Evolutionary conservation across 2,113 vertebrate species (phyloP), one percentile per base, ranked within the genome.

Genomic region (Phaethornis superciliosus): DNA sequence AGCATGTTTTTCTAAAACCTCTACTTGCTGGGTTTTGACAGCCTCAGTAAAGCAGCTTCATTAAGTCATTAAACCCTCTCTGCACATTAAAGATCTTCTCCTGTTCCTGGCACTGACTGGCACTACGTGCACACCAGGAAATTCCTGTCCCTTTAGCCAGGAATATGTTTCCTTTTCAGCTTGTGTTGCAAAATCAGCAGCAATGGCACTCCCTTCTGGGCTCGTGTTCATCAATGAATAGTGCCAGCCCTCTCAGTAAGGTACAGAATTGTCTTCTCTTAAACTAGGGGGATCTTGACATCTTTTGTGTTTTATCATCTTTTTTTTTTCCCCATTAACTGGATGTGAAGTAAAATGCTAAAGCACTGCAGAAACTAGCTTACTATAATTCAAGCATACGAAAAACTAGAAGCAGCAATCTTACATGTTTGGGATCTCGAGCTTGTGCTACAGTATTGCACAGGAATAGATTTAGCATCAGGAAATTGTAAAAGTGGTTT

Each of bases 31-130:
- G 1, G 4, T 89, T 89, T 72, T 80, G 58, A 77, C 52, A 64
- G 62, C 75, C 88, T 80, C 71, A 70, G 63, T 74, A 35, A 28
- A 91, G 64, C 67, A 91, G 59, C 64, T 77, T 95, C 88, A 94
- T 83, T 60, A 93, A 90, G 47, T 56, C 89, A 85, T 93, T 71
- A 95, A 92, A 67, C 15, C 18, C 64, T 12, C 85, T 89, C 81
- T 64, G 37, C 37, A 37, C 77, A 58, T 80, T 58, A 78, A 85
- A 81, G 55, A 62, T 65, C 35, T 56, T 68, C 81, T 67, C 47
- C 89, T 88, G 47, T 54, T 94, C 75, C 91, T 91, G 93, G 79
- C 75, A 89, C 40, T 30, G 37, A 13, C 55, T 51, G 78, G 69
- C 60, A 72, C 78, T 42, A 15, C 2, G 5, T 23, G 54, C 33